phyloP scores from a whole-genome alignment of 2,797 vertebrate genomes.

The Macropodus opercularis region DNA sequence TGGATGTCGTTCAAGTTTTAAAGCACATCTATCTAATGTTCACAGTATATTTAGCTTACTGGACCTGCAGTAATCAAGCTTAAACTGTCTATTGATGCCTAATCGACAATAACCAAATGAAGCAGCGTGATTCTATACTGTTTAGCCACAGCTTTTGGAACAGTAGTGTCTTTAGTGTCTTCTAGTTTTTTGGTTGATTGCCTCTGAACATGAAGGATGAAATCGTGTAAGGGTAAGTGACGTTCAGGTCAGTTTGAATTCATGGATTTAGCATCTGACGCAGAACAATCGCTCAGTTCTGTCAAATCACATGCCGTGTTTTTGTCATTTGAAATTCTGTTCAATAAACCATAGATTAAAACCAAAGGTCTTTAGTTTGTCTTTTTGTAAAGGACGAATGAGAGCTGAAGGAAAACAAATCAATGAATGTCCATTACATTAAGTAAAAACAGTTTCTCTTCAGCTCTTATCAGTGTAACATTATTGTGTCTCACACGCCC shows the following conservation, averaged over 20 bases:
- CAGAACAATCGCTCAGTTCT: neutral
- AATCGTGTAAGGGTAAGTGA: neutral
- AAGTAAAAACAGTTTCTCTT: too few species aligned
- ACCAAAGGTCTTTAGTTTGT: conserved; percentile 12
- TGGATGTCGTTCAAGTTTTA: neutral
- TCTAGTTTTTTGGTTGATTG: neutral
- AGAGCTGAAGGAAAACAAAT: too few species aligned
- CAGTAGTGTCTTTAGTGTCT: neutral
- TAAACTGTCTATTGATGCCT: neutral
- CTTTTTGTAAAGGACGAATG: too few species aligned
- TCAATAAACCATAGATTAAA: conserved; percentile 64
- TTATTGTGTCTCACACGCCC: too few species aligned
- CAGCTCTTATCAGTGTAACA: too few species aligned
- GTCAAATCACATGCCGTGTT: conserved; percentile 5
- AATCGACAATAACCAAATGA: conserved; percentile 6
- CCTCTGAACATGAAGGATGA: neutral
- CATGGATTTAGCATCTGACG: neutral
- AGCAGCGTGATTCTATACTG: conserved; percentile 8
- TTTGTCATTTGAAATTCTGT: conserved; percentile 51
- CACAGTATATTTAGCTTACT: neutral
- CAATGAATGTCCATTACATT: too few species aligned
- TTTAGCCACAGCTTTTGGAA: neutral
- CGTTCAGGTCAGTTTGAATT: neutral
- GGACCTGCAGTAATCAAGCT: neutral
- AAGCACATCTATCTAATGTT: neutral